Evolutionary conservation across 2,113 vertebrate species (phyloP).

Genomic region (Orientallactaga bullata): DNA sequence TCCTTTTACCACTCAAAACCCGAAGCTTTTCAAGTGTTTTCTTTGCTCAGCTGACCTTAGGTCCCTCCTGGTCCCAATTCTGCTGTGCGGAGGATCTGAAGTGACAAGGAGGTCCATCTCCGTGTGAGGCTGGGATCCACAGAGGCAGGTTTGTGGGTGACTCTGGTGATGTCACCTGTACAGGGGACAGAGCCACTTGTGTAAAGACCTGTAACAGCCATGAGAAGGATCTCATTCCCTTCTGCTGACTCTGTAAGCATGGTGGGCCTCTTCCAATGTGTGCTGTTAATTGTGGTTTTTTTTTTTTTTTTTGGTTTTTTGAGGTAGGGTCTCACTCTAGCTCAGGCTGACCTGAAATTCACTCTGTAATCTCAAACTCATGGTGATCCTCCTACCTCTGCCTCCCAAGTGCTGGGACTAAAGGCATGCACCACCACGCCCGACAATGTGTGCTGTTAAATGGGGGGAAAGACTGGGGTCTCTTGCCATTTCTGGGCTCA

Average conservation of each 20-base stretch:
- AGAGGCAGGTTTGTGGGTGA: constrained; percentile 11
- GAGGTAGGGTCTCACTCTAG: too few relatives aligned
- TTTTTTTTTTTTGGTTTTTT: too few relatives aligned
- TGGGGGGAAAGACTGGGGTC: background rate
- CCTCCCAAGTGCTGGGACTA: too few relatives aligned
- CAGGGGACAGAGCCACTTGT: background rate
- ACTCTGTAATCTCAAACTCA: too few relatives aligned
- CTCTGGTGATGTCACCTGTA: background rate
- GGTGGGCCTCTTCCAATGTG: background rate
- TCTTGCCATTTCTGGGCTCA: background rate
- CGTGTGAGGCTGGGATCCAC: background rate
- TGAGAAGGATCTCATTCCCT: background rate
- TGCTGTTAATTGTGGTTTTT: too few relatives aligned
- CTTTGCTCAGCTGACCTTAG: background rate
- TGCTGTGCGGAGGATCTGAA: background rate
- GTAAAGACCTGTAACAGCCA: background rate
- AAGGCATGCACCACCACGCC: too few relatives aligned
- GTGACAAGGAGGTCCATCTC: too few relatives aligned
- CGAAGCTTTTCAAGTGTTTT: background rate
- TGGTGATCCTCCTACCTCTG: too few relatives aligned
- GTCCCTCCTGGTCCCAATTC: background rate
- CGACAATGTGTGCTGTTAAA: background rate
- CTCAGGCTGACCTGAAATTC: too few relatives aligned
- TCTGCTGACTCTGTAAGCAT: background rate
- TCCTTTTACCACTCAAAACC: background rate